Evolutionary conservation across 2,797 vertebrate genomes (phyloP).

Genomic region (Pterois miles): DNA sequence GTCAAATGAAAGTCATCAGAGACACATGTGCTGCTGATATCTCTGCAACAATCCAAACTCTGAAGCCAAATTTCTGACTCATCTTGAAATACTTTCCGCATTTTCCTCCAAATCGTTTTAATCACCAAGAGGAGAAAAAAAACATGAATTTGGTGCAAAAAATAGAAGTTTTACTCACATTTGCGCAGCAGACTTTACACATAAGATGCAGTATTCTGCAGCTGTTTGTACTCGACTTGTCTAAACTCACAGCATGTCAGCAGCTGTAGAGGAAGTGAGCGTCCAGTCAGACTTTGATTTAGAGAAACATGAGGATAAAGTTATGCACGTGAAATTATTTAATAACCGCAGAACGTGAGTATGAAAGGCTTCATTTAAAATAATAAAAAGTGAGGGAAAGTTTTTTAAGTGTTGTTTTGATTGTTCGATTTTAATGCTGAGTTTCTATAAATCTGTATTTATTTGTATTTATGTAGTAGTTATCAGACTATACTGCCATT

Average conservation of each 20-base stretch:
- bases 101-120: not conserved
- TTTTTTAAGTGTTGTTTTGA: too few species aligned
- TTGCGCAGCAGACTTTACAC: not conserved
- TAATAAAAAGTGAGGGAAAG: not conserved
- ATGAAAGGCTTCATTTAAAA: not conserved
- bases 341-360: not conserved
- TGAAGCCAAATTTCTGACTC: not conserved
- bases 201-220: not conserved
- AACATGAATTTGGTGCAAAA: not conserved
- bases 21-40: not conserved
- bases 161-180: not conserved
- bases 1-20: not conserved
- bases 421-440: not conserved
- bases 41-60: not conserved
- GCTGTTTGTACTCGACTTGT: not conserved
- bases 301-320: not conserved
- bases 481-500: not conserved
- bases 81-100: not conserved
- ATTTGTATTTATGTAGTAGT: not conserved
- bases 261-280: not conserved
- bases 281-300: not conserved
- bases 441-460: not conserved
- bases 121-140: not conserved
- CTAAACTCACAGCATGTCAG: not conserved
- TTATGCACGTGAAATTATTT: conserved; percentile 1